phyloP scores from a whole-genome alignment of 2,113 vertebrate genomes.

The Arvicanthis niloticus region DNA sequence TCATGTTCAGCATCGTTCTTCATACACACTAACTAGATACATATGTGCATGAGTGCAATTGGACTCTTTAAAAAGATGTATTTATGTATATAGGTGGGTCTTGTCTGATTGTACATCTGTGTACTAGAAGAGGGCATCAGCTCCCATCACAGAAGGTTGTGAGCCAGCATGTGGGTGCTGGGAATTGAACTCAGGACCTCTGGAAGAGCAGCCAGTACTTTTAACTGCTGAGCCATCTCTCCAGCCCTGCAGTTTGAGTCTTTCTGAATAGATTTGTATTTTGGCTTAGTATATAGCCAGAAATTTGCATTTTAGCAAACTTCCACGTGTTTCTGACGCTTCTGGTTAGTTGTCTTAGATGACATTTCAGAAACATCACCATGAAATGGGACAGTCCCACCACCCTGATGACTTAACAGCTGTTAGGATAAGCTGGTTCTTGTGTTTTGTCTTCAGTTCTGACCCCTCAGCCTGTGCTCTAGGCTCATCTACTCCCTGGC shows the following conservation, averaged over 20 bases:
- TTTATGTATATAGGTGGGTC: neutral
- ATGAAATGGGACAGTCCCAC: neutral
- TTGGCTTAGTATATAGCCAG: neutral
- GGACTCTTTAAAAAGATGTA: neutral
- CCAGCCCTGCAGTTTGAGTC: neutral
- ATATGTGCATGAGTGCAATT: neutral
- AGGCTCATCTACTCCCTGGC: neutral
- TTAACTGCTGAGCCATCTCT: neutral
- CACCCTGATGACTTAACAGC: neutral
- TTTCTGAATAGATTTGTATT: constrained; percentile 34
- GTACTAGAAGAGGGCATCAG: neutral
- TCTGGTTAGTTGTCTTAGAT: constrained; percentile 39
- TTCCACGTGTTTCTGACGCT: neutral
- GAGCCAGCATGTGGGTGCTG: neutral
- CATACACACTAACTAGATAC: neutral
- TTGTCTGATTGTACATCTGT: neutral
- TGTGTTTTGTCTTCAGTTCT: neutral
- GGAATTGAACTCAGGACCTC: neutral
- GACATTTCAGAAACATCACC: constrained; percentile 1
- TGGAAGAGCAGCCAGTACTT: neutral
- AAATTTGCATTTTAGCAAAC: constrained; percentile 25
- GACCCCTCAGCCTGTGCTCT: neutral
- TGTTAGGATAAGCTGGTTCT: neutral
- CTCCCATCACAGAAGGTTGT: neutral
- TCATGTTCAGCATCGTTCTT: neutral